phyloP scores from a whole-genome alignment of 2,888 invertebrate genomes.

The Brenthis hecate region DNA sequence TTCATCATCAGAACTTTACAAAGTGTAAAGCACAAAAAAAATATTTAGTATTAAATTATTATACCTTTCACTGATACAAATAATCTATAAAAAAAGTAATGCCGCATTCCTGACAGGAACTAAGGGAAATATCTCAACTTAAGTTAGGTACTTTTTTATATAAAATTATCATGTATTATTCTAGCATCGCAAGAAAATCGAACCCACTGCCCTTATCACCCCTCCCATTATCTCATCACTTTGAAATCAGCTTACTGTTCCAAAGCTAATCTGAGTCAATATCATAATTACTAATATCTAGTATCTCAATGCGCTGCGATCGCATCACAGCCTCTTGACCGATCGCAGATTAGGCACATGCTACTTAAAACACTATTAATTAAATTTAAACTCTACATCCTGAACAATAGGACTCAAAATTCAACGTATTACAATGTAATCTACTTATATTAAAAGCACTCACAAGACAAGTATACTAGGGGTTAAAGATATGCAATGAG shows the following conservation, averaged over 20 bases:
- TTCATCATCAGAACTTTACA: too few relatives aligned
- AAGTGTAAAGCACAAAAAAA: too few relatives aligned
- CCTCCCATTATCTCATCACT: constrained; percentile 22
- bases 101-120: too few relatives aligned
- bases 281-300: constrained; percentile 41
- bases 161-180: too few relatives aligned
- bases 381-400: constrained; percentile 13
- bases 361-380: neutral
- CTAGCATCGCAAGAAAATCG: neutral
- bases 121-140: neutral
- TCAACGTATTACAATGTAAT: neutral
- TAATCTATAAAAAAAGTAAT: too few relatives aligned
- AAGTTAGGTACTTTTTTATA: neutral
- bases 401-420: neutral
- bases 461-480: neutral
- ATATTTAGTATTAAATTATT: too few relatives aligned
- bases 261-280: constrained; percentile 37
- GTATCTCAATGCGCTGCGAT: constrained; percentile 20
- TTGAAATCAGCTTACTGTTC: constrained; percentile 29
- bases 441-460: constrained; percentile 15
- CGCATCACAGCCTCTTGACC: constrained; percentile 32
- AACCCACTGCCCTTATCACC: constrained; percentile 21
- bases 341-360: constrained; percentile 37
- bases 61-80: too few relatives aligned
- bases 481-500: constrained; percentile 8